Conservation (phyloP, 2,797 vertebrate species). For the Lophotriccus pileatus region DNA sequence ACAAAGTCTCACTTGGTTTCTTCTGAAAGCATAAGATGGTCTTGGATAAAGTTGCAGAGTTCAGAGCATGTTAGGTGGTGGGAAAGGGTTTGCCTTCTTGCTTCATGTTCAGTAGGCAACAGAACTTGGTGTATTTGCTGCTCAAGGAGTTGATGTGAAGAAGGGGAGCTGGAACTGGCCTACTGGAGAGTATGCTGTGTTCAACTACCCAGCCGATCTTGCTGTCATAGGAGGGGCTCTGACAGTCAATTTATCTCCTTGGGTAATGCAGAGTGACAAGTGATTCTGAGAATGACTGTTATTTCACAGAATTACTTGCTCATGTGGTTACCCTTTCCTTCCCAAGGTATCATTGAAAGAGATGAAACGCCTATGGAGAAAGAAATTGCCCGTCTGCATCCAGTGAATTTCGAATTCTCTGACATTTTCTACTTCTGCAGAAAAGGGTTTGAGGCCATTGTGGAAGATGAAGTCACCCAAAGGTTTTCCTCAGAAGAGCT, state of each 20-base stretch:
- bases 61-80: not conserved
- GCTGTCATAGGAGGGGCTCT: not conserved
- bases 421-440: conserved; percentile 91
- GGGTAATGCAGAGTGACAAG: not conserved
- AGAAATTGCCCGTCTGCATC: conserved; percentile 81
- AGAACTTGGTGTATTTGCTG: not conserved
- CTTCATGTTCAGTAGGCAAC: not conserved
- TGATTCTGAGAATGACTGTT: not conserved
- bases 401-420: conserved; percentile 83
- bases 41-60: not conserved
- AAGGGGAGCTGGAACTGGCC: not conserved
- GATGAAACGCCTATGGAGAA: conserved; percentile 87
- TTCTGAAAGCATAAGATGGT: not conserved
- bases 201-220: not conserved
- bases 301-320: not conserved
- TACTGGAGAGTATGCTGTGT: not conserved
- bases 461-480: conserved; percentile 93
- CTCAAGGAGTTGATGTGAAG: not conserved
- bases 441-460: conserved; percentile 91
- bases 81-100: not conserved
- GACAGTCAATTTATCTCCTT: not conserved
- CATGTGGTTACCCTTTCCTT: not conserved
- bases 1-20: not conserved
- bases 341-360: conserved; percentile 89
- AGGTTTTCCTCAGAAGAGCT: conserved; percentile 96